Conservation (phyloP, 2,113 vertebrate genomes). For the Colinus virginianus region DNA sequence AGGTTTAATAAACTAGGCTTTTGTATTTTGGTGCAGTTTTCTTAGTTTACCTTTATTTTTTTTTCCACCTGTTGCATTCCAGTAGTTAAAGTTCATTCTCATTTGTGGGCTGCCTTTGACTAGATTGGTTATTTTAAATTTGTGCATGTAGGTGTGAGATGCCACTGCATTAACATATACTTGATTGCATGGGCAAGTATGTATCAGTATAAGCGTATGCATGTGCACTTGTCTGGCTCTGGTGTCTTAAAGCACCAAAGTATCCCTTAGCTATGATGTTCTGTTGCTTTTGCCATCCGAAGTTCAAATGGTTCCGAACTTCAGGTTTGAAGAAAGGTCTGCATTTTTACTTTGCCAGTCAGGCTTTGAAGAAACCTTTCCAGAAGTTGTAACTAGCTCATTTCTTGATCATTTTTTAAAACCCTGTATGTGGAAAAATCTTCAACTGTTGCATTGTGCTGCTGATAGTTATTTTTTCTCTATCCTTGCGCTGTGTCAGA, state of each 20-base stretch:
- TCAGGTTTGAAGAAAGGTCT: neutral
- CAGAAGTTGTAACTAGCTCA: neutral
- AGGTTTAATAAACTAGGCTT: neutral
- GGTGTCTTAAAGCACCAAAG: neutral
- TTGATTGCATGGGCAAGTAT: neutral
- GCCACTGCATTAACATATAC: accelerated
- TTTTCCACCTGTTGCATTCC: neutral
- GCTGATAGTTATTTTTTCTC: neutral
- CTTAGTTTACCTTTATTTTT: neutral
- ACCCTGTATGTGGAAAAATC: neutral
- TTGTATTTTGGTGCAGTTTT: neutral
- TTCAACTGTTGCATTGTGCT: neutral
- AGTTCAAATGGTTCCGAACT: neutral
- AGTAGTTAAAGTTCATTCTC: neutral
- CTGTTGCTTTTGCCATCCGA: neutral
- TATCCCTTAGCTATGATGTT: neutral
- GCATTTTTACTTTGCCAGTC: neutral
- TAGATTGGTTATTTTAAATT: neutral
- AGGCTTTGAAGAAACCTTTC: neutral
- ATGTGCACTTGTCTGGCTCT: neutral
- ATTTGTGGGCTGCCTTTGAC: neutral
- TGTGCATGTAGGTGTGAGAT: neutral
- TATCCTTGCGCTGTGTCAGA: neutral
- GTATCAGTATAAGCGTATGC: neutral
- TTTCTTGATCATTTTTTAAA: neutral